These are phyloP conservation scores for Ciona savignyi DNA, from an alignment of 23 tunicate species.

Conservation along the genomic window DNA sequence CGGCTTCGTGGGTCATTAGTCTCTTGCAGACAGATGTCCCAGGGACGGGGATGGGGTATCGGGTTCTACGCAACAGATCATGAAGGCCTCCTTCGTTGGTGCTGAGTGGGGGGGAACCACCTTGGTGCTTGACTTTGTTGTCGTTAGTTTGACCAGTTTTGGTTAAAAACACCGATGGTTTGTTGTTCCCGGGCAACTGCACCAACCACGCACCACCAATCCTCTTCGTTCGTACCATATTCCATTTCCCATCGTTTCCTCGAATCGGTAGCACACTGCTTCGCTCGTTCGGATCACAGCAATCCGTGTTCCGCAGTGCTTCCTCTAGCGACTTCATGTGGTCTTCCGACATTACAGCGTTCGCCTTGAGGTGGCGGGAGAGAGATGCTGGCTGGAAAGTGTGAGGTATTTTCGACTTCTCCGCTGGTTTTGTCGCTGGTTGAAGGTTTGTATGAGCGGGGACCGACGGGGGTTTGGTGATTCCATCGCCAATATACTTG, in stretches of 20 bases:
- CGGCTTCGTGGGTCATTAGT: background rate
- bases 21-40: background rate
- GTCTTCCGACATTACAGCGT: constrained; percentile 17
- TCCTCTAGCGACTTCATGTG: constrained; percentile 64
- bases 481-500: no score
- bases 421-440: background rate
- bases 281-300: constrained; percentile 58
- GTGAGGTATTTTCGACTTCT: background rate
- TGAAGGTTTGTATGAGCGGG: background rate
- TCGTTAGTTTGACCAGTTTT: background rate
- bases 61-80: background rate
- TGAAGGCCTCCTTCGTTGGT: background rate
- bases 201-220: constrained; percentile 78
- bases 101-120: background rate
- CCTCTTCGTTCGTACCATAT: constrained; percentile 63
- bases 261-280: constrained; percentile 63
- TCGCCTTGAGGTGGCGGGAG: constrained; percentile 8
- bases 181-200: constrained; percentile 49
- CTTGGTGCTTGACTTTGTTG: background rate
- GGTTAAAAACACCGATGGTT: constrained; percentile 57
- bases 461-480: background rate
- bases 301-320: constrained; percentile 60
- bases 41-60: background rate
- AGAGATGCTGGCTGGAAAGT: background rate
- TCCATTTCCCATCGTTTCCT: constrained; percentile 77